These are phyloP conservation scores for Oasisia sp. DNA, from an alignment of 2,888 invertebrate species.

Conservation along the genomic window DNA sequence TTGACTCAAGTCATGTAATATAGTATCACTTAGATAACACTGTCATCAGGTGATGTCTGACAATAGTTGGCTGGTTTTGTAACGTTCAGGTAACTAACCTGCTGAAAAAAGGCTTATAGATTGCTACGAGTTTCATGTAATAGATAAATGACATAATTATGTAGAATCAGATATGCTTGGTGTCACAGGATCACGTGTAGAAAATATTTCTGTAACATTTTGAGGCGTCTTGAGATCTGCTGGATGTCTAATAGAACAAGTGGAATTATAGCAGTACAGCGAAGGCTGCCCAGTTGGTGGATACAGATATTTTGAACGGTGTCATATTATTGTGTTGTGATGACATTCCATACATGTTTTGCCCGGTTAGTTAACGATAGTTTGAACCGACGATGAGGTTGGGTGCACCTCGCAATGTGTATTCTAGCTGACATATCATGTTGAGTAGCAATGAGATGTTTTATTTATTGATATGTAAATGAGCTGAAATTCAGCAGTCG, in stretches of 20 bases:
- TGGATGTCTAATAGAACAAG: not conserved
- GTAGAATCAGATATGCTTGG: not conserved
- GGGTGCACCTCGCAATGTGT: not conserved
- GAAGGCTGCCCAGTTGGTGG: not conserved
- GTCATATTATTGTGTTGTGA: not conserved
- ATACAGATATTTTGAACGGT: not conserved
- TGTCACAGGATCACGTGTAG: not conserved
- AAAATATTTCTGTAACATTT: not conserved
- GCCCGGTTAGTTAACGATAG: conserved; percentile 9
- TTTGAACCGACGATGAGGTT: not conserved
- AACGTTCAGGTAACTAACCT: not conserved
- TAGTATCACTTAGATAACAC: too few relatives aligned
- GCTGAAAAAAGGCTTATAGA: conserved; percentile 5
- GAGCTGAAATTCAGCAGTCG: not conserved
- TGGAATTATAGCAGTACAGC: not conserved
- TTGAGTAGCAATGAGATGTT: conserved; percentile 4
- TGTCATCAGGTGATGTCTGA: too few relatives aligned
- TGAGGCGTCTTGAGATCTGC: not conserved
- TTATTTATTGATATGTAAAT: not conserved
- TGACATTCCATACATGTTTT: conserved; percentile 17
- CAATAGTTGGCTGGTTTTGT: not conserved
- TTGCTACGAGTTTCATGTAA: not conserved
- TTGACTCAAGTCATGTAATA: not conserved
- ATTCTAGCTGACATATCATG: conserved; percentile 5
- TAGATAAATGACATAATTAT: not conserved